Evolutionary conservation across 2,797 vertebrate species (phyloP), one percentile per base, ranked within the genome.

Genomic region (Danio tinwini): DNA sequence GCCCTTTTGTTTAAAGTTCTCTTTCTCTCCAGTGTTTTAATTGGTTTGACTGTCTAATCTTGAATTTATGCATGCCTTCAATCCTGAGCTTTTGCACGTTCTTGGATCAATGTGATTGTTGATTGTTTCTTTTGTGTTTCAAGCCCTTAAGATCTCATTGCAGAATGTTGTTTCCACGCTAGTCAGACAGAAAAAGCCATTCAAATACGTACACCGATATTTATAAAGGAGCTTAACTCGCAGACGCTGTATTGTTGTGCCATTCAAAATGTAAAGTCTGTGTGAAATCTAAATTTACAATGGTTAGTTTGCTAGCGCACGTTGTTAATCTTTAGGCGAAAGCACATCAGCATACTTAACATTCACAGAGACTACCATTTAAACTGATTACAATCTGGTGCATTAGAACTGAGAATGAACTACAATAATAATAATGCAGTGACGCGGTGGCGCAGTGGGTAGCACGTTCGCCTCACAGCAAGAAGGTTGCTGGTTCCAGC

Each of bases 61-160:
- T 17, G 87, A 81, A 87, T 82, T 85, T 62, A 55, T 85, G 88
- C 86, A 82, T 83, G 92, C 88, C 85, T 52, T 78, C 70, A 61
- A 88, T 85, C 82, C 68, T 65, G 9, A 78, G 79, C 79, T 59
- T 80, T 64, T 91, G 92, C 91, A 92, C 91, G 91, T 76, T 76
- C 64, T 65, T 80, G 83, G 82, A 81, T 84, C 62, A 76, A 21
- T 76, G 62, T 73, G 69, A 77, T 72, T 73, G 68, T 45, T 50
- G 59, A 71, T 68, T 65, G 17, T 73, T 76, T 73, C 17, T 29
- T 29, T 3, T 29, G 29, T 29, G 29, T 29, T 3, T 29, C 29
- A 29, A 29, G 29, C 29, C 29, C 11, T 77, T 44, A 21, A 68
- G 64, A 77, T 77, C 63, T 19, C 40, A 10, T 53, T 77, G 53